Percentiles rank a stretch among this genome's conserved stretches.
These are phyloP conservation scores for Meriones unguiculatus DNA, from an alignment of 2,113 vertebrate genomes.

Conservation along the genomic window DNA sequence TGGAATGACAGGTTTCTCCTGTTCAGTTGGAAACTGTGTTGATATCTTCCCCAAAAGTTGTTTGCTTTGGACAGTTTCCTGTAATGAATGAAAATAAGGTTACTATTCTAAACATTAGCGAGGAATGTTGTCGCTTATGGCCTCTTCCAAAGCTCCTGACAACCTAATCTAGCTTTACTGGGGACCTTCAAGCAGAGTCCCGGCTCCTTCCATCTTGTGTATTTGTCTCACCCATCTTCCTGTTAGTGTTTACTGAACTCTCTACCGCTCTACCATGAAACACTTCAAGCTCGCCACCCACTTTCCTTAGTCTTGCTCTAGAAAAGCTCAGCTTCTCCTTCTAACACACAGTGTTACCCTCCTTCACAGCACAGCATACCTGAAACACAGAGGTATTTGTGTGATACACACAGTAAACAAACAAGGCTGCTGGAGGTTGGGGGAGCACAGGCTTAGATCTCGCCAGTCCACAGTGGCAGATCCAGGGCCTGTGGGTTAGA, in stretches of 20 bases:
- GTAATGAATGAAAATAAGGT: neutral
- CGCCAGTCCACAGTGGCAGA: neutral
- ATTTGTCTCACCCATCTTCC: fast-evolving
- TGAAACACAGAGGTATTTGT: neutral
- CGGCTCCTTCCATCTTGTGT: too few species aligned
- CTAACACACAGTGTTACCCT: neutral
- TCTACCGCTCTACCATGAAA: neutral
- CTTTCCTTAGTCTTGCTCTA: neutral
- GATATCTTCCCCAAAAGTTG: neutral
- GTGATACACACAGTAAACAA: neutral
- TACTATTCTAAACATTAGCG: neutral
- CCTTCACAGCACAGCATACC: neutral
- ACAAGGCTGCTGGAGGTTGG: neutral
- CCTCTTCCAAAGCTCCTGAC: neutral
- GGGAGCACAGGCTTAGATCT: fast-evolving
- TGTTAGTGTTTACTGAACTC: too few species aligned
- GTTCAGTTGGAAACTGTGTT: neutral
- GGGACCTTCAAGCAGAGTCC: neutral
- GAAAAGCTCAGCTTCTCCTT: neutral
- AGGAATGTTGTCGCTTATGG: neutral
- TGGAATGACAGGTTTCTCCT: neutral
- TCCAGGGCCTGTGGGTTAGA: fast-evolving
- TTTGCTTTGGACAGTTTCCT: neutral
- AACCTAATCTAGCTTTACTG: neutral
- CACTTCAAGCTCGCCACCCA: fast-evolving